phyloP scores from a whole-genome alignment of 2,888 invertebrate species.

The Calliopum simillimum region DNA sequence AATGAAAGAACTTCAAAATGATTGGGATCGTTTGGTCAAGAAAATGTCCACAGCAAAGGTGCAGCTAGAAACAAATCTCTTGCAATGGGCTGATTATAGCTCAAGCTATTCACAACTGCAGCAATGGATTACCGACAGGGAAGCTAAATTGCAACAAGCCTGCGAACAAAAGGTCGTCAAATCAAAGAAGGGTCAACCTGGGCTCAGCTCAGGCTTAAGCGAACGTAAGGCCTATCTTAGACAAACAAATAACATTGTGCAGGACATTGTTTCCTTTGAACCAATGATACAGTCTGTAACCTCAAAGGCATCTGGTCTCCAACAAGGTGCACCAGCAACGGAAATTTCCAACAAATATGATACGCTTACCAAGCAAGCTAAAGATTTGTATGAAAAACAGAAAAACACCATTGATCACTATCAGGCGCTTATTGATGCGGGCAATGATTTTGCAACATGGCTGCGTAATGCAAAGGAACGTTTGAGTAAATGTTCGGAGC shows the following conservation, averaged over 20 bases:
- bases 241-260: slow-evolving; percentile 93
- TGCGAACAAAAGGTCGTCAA: slow-evolving; percentile 86
- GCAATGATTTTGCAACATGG: slow-evolving; percentile 93
- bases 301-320: slow-evolving; percentile 91
- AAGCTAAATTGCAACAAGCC: slow-evolving; percentile 91
- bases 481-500: slow-evolving; percentile 90
- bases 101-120: slow-evolving; percentile 92
- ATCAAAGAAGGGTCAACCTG: slow-evolving; percentile 81
- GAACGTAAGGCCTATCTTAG: slow-evolving; percentile 90
- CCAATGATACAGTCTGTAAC: slow-evolving; percentile 97
- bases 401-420: slow-evolving; percentile 91
- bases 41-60: slow-evolving; percentile 93
- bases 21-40: slow-evolving; percentile 92
- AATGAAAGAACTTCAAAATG: slow-evolving; percentile 88
- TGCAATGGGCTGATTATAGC: slow-evolving; percentile 97
- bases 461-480: slow-evolving; percentile 90
- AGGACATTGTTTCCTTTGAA: slow-evolving; percentile 96
- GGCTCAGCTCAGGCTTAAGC: slow-evolving; percentile 81
- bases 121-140: slow-evolving; percentile 94
- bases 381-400: slow-evolving; percentile 88
- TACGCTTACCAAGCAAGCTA: slow-evolving; percentile 88
- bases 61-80: slow-evolving; percentile 86
- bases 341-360: slow-evolving; percentile 94
- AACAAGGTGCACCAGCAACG: slow-evolving; percentile 90
- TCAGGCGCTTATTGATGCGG: slow-evolving; percentile 91